Evolutionary conservation across 1,140 invertebrate genomes (phyloP), one percentile per base, ranked within the genome.

Genomic region (Macrobrachium nipponense): DNA sequence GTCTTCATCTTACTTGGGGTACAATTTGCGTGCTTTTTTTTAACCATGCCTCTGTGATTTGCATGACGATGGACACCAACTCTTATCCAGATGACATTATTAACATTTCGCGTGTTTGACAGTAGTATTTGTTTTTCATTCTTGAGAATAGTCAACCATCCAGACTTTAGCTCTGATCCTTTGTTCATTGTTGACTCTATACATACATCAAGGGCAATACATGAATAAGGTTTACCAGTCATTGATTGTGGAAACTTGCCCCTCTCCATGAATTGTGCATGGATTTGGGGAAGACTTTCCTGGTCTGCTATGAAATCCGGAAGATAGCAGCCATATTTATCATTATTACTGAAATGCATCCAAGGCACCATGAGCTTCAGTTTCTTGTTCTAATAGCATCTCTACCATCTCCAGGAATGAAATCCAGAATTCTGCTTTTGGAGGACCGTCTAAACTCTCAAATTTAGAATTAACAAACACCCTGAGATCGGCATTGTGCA

Each of bases 281-380:
- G 27, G 15, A 51, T 51, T 4, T 36, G 20, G 5, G 75, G 51
- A 15, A 77, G 75, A 51, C 12, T 58, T 18, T 77, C 75, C 18
- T 59, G 75, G 14, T 59, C 58, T 18, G 75, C 44, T 14, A 77
- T 58, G 58, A 77, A 77, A 23, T 77, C 75, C 59, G 75, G 44
- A 15, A 77, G 44, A 23, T 18, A 44, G 12, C 75, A 2, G 11
- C 75, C 75, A 59, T 76, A 76, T 43, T 76, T 76, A 44, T 36
- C 73, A 2, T 77, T 77, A 23, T 77, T 44, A 77, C 59, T 59
- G 17, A 58, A 59, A 18, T 75, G 23, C 44, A 77, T 77, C 75
- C 75, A 58, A 8, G 75, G 75, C 5, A 77, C 51, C 75, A 77
- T 77, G 5, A 59, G 8, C 51, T 75, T 75, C 43, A 20, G 72